Evolutionary conservation across 64 coral and sea anemone genomes (phyloP), one percentile per base, ranked within the genome.

Genomic region (Porites lutea): DNA sequence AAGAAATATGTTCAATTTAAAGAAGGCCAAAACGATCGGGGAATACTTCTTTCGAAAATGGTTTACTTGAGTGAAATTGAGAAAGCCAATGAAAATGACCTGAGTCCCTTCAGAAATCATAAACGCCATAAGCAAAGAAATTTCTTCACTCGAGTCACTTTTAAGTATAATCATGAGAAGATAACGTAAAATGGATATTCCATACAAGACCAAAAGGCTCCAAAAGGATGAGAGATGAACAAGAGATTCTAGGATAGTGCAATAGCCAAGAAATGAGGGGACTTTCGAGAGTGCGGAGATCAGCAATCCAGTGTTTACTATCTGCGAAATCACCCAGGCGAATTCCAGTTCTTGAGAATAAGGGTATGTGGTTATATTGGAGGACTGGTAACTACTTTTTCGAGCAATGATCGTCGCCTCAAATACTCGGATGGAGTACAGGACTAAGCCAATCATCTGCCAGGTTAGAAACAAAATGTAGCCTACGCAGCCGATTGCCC

Each of bases 41-140:
- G 44, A 18, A 19, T 37, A 48, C 6, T 50, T 3, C 21, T 20
- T 51, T 14, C 63, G n/a, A 47, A 63, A 66, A 18, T 67, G 81
- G 18, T 84, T 84, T 10, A 84, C 47, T 19, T 84, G 81, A 3
- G 81, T 84, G 18, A 84, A 82, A 5, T 65, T 82, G 12, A 82
- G 58, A 48, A 82, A 52, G 19, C 13, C 8, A 51, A 84, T 21
- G 2, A 84, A 48, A 8, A 37, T 48, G 46, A 84, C 15, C 21
- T 84, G 81, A n/a, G 43, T 8, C 0, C 43, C 15, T 51, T 63
- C 8, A 8, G 20, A 44, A 3, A 84, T 50, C 45, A 65, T 9
- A 14, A 84, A 68, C 22, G 47, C 45, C 6, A 84, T 3, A 51
- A 84, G 48, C 59, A 84, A 68, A 64, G 61, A 44, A 16, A 68